Evolutionary conservation across 2,888 invertebrate genomes (phyloP).

Genomic region (Ophion ventricosus): DNA sequence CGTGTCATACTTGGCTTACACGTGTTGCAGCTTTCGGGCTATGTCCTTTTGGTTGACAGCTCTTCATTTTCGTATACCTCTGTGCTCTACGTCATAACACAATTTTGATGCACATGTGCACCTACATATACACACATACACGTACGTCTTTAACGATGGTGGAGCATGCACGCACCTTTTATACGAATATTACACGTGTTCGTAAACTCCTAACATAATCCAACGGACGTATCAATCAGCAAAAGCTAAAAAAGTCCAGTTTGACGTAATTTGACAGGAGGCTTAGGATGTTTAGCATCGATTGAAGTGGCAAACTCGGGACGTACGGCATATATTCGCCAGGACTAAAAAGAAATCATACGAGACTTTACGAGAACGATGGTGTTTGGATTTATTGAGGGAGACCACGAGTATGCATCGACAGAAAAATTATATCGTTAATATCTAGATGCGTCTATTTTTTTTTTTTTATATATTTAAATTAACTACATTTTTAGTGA

Average conservation of each 20-base stretch:
- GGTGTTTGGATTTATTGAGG: too few relatives aligned
- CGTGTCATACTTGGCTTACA: neutral
- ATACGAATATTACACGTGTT: conserved; percentile 12
- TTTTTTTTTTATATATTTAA: too few relatives aligned
- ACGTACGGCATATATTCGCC: neutral
- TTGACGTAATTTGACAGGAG: neutral
- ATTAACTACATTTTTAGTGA: too few relatives aligned
- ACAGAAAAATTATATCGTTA: too few relatives aligned
- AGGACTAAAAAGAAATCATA: neutral
- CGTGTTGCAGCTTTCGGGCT: neutral
- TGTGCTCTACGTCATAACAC: neutral
- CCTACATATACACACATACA: neutral
- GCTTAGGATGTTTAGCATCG: neutral
- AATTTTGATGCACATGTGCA: conserved; percentile 11
- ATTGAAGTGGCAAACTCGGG: too few relatives aligned
- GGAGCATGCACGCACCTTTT: conserved; percentile 10
- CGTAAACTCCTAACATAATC: conserved; percentile 28
- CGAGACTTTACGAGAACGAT: too few relatives aligned
- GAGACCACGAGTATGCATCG: too few relatives aligned
- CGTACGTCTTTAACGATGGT: neutral
- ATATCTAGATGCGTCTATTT: too few relatives aligned
- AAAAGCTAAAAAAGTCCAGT: neutral
- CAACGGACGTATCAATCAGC: neutral
- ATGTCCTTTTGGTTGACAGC: conserved; percentile 21
- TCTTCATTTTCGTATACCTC: conserved; percentile 19